Evolutionary conservation across 2,797 vertebrate genomes (phyloP).

Genomic region (Karalla daura): DNA sequence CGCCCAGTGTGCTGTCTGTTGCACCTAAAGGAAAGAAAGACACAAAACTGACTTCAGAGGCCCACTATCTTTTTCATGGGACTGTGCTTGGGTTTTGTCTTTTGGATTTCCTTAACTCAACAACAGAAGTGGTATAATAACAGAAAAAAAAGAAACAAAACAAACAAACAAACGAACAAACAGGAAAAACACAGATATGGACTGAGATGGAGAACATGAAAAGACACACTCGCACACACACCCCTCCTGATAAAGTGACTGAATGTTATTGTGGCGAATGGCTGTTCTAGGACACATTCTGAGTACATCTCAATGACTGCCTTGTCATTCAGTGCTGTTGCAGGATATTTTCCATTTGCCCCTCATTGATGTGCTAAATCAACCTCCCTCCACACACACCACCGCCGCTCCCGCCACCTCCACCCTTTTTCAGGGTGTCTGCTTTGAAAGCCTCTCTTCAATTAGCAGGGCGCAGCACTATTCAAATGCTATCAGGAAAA

Average conservation of each 20-base stretch:
- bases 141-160: slow-evolving; percentile 46
- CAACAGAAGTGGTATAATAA: slow-evolving; percentile 56
- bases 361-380: slow-evolving; percentile 62
- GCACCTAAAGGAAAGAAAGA: slow-evolving; percentile 13
- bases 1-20: slow-evolving; percentile 19
- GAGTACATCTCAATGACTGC: slow-evolving; percentile 66
- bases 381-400: slow-evolving; percentile 30
- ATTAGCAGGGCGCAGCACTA: slow-evolving; percentile 67
- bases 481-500: slow-evolving; percentile 66
- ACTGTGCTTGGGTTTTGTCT: slow-evolving; percentile 46
- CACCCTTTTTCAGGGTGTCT: slow-evolving; percentile 48
- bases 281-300: slow-evolving; percentile 58
- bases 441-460: slow-evolving; percentile 73
- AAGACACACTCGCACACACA: slow-evolving; percentile 4
- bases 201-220: slow-evolving; percentile 9
- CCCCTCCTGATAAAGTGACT: slow-evolving; percentile 46
- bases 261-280: slow-evolving; percentile 59
- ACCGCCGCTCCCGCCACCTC: neutral
- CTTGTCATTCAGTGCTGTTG: slow-evolving; percentile 54
- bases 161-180: slow-evolving; percentile 21
- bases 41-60: slow-evolving; percentile 9
- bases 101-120: slow-evolving; percentile 54
- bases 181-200: neutral
- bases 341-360: slow-evolving; percentile 73
- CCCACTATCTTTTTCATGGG: slow-evolving; percentile 30